A percentile compares a stretch with the other conserved stretches of the same genome.
Conservation (phyloP, 2,888 invertebrate genomes). For the Dolichomitus sp. region DNA sequence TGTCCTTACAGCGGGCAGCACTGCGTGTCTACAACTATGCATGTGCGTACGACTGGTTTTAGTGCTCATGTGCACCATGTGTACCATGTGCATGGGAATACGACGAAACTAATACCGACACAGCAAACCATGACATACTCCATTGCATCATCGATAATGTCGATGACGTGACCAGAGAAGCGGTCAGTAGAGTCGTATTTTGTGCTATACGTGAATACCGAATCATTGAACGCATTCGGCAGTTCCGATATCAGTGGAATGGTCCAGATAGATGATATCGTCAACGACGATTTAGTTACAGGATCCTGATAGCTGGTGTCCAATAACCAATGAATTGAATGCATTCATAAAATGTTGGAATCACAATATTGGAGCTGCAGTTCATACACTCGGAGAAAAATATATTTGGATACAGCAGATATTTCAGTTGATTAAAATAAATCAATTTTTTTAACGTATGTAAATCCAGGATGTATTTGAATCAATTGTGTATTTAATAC, state of each 20-base stretch:
- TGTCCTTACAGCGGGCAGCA: neutral
- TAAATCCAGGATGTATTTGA: too few species aligned
- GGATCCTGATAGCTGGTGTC: neutral
- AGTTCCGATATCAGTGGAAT: neutral
- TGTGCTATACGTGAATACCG: neutral
- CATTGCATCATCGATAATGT: constrained; percentile 56
- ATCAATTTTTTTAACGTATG: too few species aligned
- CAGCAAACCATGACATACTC: constrained; percentile 49
- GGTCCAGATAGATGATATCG: neutral
- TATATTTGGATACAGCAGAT: too few species aligned
- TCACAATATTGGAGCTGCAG: neutral
- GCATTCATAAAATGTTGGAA: neutral
- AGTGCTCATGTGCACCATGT: neutral
- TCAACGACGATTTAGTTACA: neutral
- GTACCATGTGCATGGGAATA: neutral
- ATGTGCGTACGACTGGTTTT: neutral
- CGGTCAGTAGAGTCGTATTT: neutral
- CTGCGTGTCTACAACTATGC: neutral
- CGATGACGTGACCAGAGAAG: constrained; percentile 10
- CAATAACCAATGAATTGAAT: neutral
- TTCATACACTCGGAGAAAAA: neutral
- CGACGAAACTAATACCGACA: constrained; percentile 13
- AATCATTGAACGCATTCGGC: neutral
- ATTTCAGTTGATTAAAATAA: too few species aligned
- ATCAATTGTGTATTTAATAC: too few species aligned